phyloP scores from a whole-genome alignment of 2,113 vertebrate genomes.

The Callithrix jacchus region DNA sequence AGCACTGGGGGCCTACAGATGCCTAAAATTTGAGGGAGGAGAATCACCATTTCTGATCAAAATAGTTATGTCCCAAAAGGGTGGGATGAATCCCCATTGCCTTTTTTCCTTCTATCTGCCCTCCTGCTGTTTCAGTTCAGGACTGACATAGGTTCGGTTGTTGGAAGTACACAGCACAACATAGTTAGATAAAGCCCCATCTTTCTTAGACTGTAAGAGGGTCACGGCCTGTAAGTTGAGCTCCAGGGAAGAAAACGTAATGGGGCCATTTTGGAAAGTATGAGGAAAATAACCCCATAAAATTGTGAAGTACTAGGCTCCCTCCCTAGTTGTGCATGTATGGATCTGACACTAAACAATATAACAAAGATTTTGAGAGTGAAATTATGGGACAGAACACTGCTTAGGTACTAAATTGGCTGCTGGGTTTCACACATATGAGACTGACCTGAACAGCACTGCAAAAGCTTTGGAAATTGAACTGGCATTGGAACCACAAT shows the following conservation, averaged over 20 bases:
- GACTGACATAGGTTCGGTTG: neutral
- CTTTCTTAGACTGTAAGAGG: neutral
- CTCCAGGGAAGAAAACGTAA: neutral
- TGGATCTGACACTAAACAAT: neutral
- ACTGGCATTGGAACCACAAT: neutral
- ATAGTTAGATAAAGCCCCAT: neutral
- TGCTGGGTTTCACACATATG: neutral
- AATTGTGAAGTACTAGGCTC: neutral
- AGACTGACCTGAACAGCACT: neutral
- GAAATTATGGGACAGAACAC: neutral
- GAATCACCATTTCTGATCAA: neutral
- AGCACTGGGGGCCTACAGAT: neutral
- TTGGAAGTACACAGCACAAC: neutral
- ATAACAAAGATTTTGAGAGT: conserved; percentile 11
- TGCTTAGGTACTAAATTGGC: neutral
- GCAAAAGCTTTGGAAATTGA: conserved; percentile 5
- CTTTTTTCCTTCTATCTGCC: neutral
- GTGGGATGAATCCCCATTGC: neutral
- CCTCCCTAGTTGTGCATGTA: neutral
- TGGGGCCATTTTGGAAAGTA: neutral
- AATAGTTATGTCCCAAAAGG: neutral
- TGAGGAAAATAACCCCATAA: neutral
- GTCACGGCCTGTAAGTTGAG: neutral
- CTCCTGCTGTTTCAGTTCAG: neutral
- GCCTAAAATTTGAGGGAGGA: neutral